Conservation (phyloP, 2,888 invertebrate species). For the Gymnosoma rotundatum region DNA sequence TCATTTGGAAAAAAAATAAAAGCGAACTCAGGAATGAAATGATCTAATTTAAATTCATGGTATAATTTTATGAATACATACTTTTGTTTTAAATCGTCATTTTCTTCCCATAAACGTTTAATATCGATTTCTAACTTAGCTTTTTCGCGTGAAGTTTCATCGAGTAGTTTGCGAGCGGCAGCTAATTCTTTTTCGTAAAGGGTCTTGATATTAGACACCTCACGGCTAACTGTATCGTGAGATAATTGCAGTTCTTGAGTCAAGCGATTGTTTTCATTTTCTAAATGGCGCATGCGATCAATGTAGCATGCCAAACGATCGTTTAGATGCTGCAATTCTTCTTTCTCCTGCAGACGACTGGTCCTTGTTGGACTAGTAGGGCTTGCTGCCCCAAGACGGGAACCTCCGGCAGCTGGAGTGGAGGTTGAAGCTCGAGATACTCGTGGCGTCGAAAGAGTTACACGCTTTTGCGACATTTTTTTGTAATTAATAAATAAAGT, state of each 20-base stretch:
- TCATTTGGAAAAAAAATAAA: neutral
- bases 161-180: conserved; percentile 94
- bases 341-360: conserved; percentile 96
- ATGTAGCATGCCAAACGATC: conserved; percentile 98
- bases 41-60: neutral
- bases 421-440: conserved; percentile 79
- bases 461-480: conserved; percentile 79
- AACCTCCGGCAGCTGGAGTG: conserved; percentile 77
- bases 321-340: conserved; percentile 95
- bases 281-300: conserved; percentile 95
- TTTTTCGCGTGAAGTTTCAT: conserved; percentile 96
- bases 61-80: conserved; percentile 68
- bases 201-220: conserved; percentile 93
- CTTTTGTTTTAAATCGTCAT: conserved; percentile 91
- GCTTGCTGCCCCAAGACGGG: conserved; percentile 80
- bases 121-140: conserved; percentile 96
- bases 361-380: conserved; percentile 94
- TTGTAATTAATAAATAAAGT: conserved; percentile 15
- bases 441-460: conserved; percentile 77
- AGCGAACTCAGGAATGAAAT: neutral
- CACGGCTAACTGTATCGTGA: conserved; percentile 93
- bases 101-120: conserved; percentile 93
- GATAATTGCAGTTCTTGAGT: conserved; percentile 91
- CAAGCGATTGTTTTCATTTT: conserved; percentile 94
- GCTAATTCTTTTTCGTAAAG: conserved; percentile 96